Conservation (phyloP, 2,113 vertebrate species). For the Orycteropus afer region DNA sequence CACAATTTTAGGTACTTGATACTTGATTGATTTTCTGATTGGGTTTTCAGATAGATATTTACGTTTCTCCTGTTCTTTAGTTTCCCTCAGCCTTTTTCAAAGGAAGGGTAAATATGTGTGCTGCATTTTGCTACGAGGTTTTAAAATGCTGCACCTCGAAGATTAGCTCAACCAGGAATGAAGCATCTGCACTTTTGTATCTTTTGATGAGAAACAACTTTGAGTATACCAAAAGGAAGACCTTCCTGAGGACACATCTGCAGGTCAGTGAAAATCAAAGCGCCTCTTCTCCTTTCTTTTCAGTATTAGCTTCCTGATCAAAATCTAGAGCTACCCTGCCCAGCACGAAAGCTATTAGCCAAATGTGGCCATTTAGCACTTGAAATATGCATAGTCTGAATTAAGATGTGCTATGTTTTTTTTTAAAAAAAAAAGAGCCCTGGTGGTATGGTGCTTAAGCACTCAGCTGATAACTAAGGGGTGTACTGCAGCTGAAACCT, state of each 20-base stretch:
- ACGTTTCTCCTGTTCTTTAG: conserved; percentile 81
- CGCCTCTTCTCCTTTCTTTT: neutral
- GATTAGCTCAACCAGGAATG: conserved; percentile 91
- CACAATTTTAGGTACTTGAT: neutral
- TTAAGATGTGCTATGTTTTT: neutral
- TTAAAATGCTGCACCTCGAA: conserved; percentile 98
- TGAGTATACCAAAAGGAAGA: conserved; percentile 96
- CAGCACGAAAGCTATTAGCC: neutral
- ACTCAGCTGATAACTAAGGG: no score
- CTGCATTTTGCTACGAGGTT: conserved; percentile 96
- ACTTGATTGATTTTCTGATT: neutral
- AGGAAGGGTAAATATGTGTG: conserved; percentile 95
- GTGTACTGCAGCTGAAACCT: neutral
- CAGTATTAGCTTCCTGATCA: neutral
- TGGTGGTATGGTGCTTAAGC: no score
- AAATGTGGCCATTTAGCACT: neutral
- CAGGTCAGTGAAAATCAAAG: conserved; percentile 89
- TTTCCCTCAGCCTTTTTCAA: conserved; percentile 96
- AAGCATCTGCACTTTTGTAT: conserved; percentile 96
- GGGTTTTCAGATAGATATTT: conserved; percentile 21
- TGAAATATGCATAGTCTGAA: neutral
- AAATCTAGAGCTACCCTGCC: neutral
- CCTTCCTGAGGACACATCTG: conserved; percentile 95
- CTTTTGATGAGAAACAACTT: conserved; percentile 98
- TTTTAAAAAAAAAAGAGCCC: neutral